phyloP scores from a whole-genome alignment of 2,888 invertebrate genomes.

The Eupithecia tripunctaria region DNA sequence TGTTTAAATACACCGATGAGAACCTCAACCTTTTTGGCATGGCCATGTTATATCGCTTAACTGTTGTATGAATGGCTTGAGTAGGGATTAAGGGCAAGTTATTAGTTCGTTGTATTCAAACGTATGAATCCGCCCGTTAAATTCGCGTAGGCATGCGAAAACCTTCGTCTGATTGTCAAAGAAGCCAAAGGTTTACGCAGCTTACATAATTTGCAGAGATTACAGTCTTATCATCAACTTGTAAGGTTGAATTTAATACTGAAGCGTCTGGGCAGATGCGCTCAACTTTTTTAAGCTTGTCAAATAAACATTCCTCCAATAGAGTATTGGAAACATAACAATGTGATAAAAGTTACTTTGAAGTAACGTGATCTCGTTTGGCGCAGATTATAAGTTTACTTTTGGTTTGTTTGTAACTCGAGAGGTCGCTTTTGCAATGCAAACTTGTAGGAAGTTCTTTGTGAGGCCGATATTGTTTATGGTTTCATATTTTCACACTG shows the following conservation, averaged over 20 bases:
- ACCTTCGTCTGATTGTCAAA: constrained; percentile 16
- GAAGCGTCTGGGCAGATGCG: background rate
- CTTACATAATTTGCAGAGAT: background rate
- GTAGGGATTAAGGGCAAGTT: constrained; percentile 54
- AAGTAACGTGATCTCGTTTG: constrained; percentile 25
- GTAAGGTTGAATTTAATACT: constrained; percentile 6
- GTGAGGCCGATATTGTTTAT: constrained; percentile 33
- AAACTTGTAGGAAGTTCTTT: constrained; percentile 32
- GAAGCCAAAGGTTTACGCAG: constrained; percentile 9
- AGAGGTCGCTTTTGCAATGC: constrained; percentile 37
- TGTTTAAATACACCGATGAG: constrained; percentile 33
- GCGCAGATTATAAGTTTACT: constrained; percentile 6
- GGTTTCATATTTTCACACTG: constrained; percentile 30
- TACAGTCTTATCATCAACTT: background rate
- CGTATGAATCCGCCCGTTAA: constrained; percentile 48
- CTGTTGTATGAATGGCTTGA: constrained; percentile 50
- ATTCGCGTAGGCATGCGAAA: constrained; percentile 38
- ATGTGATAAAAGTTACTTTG: constrained; percentile 22
- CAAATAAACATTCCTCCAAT: background rate
- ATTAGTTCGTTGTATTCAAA: constrained; percentile 43
- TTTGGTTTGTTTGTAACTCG: constrained; percentile 35
- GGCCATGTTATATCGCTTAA: constrained; percentile 58
- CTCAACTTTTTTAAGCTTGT: constrained; percentile 3
- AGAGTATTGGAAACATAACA: constrained; percentile 7
- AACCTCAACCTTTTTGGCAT: constrained; percentile 33